These are phyloP conservation scores for Trachythela sp. DNA, from an alignment of 64 coral and sea anemone genomes.

Conservation along the genomic window DNA sequence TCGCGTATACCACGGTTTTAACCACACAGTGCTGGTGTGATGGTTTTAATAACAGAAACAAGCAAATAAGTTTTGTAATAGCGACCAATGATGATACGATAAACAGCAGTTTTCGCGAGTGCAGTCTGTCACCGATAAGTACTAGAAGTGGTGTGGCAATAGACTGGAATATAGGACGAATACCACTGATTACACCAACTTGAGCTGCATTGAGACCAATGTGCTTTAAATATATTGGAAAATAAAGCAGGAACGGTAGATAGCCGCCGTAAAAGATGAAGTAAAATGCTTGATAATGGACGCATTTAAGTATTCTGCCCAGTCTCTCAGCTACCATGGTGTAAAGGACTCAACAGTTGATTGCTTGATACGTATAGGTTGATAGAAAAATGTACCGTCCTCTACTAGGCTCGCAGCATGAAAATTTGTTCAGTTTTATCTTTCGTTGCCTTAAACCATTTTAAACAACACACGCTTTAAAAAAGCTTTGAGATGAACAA, in stretches of 20 bases:
- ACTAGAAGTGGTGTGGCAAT: slow-evolving; percentile 45
- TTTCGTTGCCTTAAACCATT: too few relatives aligned
- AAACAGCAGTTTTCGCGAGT: slow-evolving; percentile 28
- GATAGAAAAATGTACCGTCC: too few relatives aligned
- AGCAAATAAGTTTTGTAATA: slow-evolving; percentile 27
- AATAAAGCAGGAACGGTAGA: slow-evolving; percentile 3
- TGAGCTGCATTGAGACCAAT: slow-evolving; percentile 38
- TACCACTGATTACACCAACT: slow-evolving; percentile 39
- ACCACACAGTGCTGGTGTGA: not conserved
- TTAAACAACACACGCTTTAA: not conserved
- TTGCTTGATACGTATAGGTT: too few relatives aligned
- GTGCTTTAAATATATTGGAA: slow-evolving; percentile 55
- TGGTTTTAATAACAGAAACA: not conserved
- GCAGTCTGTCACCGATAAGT: slow-evolving; percentile 49
- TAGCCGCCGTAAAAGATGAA: slow-evolving; percentile 33
- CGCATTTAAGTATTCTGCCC: not conserved
- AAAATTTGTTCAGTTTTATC: too few relatives aligned
- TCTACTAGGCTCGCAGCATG: too few relatives aligned
- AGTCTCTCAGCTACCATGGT: not conserved
- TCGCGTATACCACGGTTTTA: not conserved
- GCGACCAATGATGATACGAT: slow-evolving; percentile 1
- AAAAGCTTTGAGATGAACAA: not conserved
- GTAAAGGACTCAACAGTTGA: not conserved
- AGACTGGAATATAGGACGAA: slow-evolving; percentile 43
- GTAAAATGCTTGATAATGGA: slow-evolving; percentile 45